Base-by-base conservation (phyloP, 2,797 vertebrate genomes). In the Trachops cirrhosus region DNA sequence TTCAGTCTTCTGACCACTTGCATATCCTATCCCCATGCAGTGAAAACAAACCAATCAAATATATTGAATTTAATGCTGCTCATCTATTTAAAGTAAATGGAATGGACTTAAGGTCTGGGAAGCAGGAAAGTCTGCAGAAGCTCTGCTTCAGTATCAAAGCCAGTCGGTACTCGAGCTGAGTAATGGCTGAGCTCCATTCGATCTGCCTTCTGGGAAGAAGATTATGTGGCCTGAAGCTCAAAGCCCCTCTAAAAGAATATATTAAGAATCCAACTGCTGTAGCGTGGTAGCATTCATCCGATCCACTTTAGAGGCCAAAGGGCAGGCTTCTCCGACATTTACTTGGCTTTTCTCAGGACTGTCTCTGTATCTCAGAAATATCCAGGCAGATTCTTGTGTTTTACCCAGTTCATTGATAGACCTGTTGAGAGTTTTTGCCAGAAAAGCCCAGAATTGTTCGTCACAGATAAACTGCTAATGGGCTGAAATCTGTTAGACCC, bases 1-100 rank as follows among this genome's bases (percentile, higher is more conserved):
- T 92, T 73, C 67, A 93, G 57, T 91, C 85, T 94, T 84, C 73
- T 94, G 41, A 74, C 37, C 44, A 39, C 39, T 21, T 54, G 29
- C 44, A 18, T 59, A 46, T 92, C 62, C 50, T 90, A 2, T 86
- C 34, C 48, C 84, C 74, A 96, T 54, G 48, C 29, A 79, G 34
- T 91, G 64, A 89, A 94, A 86, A 77, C 12, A 44, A 92, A 84
- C 68, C 87, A 93, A 9, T 85, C 57, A 82, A 75, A 91, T 52
- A 29, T 86, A 84, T 75, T 89, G 37, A 91, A 94, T 62, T 59
- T 77, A 96, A 93, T 82, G 87, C 62, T 96, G 18, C 32, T 57
- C 46, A 2, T 93, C 44, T 84, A 75, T 95, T 97, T 95, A 91
- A 95, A 97, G 79, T 92, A 85, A 96, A 37, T 64, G 29, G 79